Evolutionary conservation across 2,113 vertebrate species (phyloP).

Genomic region (Oncorhynchus nerka): DNA sequence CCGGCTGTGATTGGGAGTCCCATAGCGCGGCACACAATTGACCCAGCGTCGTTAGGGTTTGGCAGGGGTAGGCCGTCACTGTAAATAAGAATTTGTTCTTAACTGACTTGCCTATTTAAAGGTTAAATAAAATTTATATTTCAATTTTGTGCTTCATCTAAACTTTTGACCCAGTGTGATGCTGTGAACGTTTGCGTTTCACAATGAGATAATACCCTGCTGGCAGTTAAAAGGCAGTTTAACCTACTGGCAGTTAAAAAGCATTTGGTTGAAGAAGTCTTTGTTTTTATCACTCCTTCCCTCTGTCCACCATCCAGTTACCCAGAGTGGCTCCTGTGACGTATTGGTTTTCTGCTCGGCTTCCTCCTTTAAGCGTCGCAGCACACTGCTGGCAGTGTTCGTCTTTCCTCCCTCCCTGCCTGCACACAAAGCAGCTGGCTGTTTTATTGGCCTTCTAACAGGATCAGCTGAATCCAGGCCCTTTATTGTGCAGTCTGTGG

Average conservation of each 20-base stretch:
- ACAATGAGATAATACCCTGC: neutral
- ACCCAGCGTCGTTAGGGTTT: too few relatives aligned
- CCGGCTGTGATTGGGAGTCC: too few relatives aligned
- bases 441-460: slow-evolving; percentile 45
- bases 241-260: neutral
- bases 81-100: too few relatives aligned
- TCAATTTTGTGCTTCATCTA: neutral
- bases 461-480: slow-evolving; percentile 48
- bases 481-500: slow-evolving; percentile 41
- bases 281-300: neutral
- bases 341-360: slow-evolving; percentile 59
- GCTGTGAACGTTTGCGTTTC: neutral
- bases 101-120: too few relatives aligned
- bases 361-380: slow-evolving; percentile 48
- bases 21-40: too few relatives aligned
- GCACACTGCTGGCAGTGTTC: slow-evolving; percentile 57
- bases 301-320: slow-evolving; percentile 3
- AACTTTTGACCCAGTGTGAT: neutral
- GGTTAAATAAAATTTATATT: too few relatives aligned
- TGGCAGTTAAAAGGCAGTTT: neutral
- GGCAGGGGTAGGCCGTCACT: too few relatives aligned
- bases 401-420: slow-evolving; percentile 39
- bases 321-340: slow-evolving; percentile 40
- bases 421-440: slow-evolving; percentile 46
- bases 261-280: neutral